These are phyloP conservation scores for Ormyrus nitidulus DNA, from an alignment of 2,888 invertebrate genomes.

Conservation along the genomic window DNA sequence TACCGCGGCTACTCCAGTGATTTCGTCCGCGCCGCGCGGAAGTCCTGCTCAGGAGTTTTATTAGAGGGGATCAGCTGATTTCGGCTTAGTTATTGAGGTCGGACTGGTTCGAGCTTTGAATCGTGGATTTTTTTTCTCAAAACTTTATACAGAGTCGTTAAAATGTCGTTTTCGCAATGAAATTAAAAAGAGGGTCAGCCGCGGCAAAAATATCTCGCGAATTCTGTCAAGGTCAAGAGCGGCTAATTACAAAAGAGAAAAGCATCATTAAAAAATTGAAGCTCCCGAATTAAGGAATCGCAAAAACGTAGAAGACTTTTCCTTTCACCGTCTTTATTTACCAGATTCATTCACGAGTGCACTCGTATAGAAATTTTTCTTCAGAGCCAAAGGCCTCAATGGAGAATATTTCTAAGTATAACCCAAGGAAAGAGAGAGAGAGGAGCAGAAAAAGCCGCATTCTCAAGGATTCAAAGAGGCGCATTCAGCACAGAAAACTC, in stretches of 20 bases:
- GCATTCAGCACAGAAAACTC: slow-evolving; percentile 29
- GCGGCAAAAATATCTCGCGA: background rate
- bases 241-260: too few relatives aligned
- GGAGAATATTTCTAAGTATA: slow-evolving; percentile 35
- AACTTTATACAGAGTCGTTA: too few relatives aligned
- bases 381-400: background rate
- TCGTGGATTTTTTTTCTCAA: too few relatives aligned
- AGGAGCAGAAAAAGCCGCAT: slow-evolving; percentile 24
- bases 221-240: background rate
- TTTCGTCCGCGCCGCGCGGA: background rate
- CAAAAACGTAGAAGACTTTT: background rate
- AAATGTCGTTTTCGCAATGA: background rate
- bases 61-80: too few relatives aligned
- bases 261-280: too few relatives aligned
- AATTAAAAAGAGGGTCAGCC: background rate
- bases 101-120: too few relatives aligned
- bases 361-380: background rate
- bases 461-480: slow-evolving; percentile 34
- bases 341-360: background rate
- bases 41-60: background rate
- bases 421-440: slow-evolving; percentile 8
- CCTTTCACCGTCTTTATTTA: background rate
- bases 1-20: slow-evolving; percentile 28
- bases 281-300: too few relatives aligned
- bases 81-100: too few relatives aligned